phyloP scores from a whole-genome alignment of 2,888 invertebrate genomes.

The Mechanitis mazaeus region DNA sequence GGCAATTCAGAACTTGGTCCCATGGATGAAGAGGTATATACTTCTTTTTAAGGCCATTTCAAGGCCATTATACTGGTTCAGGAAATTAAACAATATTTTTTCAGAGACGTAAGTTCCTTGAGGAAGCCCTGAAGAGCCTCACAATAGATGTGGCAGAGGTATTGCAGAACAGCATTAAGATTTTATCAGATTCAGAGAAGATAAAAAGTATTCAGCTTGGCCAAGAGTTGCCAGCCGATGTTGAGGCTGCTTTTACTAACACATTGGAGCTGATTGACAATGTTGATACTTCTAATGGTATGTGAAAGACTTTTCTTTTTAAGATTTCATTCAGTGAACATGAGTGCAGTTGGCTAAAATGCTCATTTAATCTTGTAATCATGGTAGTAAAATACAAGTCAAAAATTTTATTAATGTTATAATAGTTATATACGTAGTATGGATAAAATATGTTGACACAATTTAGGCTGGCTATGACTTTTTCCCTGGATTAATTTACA shows the following conservation, averaged over 20 bases:
- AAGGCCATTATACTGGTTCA: neutral
- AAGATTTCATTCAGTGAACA: neutral
- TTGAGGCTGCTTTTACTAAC: constrained; percentile 79
- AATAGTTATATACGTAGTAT: too few species aligned
- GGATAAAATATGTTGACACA: too few species aligned
- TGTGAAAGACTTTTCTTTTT: neutral
- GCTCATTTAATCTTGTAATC: too few species aligned
- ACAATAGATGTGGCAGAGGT: constrained; percentile 82
- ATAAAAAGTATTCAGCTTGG: constrained; percentile 52
- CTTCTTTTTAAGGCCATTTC: constrained; percentile 6
- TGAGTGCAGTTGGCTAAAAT: neutral
- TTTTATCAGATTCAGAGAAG: constrained; percentile 72
- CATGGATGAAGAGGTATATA: constrained; percentile 79
- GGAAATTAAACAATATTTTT: constrained; percentile 7
- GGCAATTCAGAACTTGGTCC: constrained; percentile 66
- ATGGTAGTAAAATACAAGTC: too few species aligned
- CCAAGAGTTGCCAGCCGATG: constrained; percentile 75
- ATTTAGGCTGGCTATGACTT: too few species aligned
- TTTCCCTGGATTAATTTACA: too few species aligned
- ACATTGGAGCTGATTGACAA: constrained; percentile 83
- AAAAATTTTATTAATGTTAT: too few species aligned
- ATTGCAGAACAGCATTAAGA: constrained; percentile 78
- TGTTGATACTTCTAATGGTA: constrained; percentile 88
- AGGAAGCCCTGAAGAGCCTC: constrained; percentile 82
- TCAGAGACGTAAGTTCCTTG: constrained; percentile 83